Base-by-base conservation (phyloP, 2,113 vertebrate species). In the Ondatra zibethicus region DNA sequence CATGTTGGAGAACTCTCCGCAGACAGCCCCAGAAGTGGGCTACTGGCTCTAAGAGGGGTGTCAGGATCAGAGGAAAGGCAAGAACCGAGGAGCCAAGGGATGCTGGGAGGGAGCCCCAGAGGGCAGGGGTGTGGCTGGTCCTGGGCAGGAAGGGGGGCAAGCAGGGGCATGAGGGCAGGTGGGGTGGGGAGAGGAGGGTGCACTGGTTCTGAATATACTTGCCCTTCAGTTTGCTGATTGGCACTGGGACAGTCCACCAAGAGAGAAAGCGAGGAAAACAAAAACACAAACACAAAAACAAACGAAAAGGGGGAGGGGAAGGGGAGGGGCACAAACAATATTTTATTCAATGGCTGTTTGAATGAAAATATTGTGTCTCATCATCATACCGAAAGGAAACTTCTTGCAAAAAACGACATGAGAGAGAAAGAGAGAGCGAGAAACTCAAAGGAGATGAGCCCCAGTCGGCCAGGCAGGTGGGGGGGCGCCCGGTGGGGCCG, bases 321-420 rank as follows among this genome's bases (percentile, higher is more conserved):
- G 99, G 98, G 99, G 98, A 99, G 99, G 99, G 99, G 99, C 99
- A 99, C 99, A 99, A 99, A 99, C 99, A 99, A 99, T 99, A 99
- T 99, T 99, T 99, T 99, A 99, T 99, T 99, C 99, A 99, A 99
- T 99, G 98, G 99, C 98, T 98, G 98, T 99, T 99, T 99, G 99
- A 99, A 99, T 99, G 99, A 99, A 99, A 99, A 99, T 99, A 99
- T 99, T 99, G 99, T 99, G 99, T 99, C 98, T 99, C 98, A 99
- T 99, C 99, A 99, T 99, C 98, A 99, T 99, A 99, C 98, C 97
- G 92, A 99, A 99, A 99, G 98, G 98, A 99, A 99, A 98, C 99
- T 98, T 97, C 99, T 99, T 98, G 98, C 98, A 98, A 98, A 98
- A 98, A 98, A 98, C 96, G 91, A 98, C 98, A 99, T 98, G 98